phyloP scores from a whole-genome alignment of 2,797 vertebrate species.

The Ibycter americanus region DNA sequence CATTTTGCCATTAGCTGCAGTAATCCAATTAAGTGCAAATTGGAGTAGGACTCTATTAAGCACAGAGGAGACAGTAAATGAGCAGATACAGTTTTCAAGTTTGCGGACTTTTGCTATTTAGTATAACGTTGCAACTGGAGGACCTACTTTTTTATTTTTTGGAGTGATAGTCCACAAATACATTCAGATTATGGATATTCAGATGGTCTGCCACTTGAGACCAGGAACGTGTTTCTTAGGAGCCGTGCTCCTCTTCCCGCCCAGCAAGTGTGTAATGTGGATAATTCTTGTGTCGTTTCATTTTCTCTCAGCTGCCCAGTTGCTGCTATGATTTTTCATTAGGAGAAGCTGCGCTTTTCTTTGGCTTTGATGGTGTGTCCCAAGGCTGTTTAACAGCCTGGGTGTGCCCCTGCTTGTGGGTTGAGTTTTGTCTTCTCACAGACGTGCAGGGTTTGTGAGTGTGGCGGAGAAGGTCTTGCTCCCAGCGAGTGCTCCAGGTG shows the following conservation, averaged over 20 bases:
- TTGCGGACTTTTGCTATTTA: neutral
- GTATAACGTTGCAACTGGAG: neutral
- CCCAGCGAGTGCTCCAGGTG: accelerated
- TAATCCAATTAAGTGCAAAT: neutral
- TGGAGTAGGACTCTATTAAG: neutral
- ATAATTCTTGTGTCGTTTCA: neutral
- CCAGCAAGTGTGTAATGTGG: neutral
- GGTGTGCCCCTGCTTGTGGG: neutral
- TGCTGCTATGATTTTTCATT: neutral
- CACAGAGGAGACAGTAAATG: neutral
- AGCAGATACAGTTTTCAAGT: neutral
- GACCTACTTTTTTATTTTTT: neutral
- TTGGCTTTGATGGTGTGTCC: neutral
- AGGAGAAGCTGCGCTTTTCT: neutral
- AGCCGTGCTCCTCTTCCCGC: neutral
- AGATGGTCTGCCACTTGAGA: neutral
- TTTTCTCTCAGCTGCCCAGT: neutral
- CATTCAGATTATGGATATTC: neutral
- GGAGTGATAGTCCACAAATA: neutral
- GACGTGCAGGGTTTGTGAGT: neutral
- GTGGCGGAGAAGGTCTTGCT: neutral
- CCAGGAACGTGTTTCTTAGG: neutral
- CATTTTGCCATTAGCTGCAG: neutral
- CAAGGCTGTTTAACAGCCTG: neutral
- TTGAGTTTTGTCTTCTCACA: neutral